Evolutionary conservation across 2,888 invertebrate genomes (phyloP).

Genomic region (Camptogramma bilineatum): DNA sequence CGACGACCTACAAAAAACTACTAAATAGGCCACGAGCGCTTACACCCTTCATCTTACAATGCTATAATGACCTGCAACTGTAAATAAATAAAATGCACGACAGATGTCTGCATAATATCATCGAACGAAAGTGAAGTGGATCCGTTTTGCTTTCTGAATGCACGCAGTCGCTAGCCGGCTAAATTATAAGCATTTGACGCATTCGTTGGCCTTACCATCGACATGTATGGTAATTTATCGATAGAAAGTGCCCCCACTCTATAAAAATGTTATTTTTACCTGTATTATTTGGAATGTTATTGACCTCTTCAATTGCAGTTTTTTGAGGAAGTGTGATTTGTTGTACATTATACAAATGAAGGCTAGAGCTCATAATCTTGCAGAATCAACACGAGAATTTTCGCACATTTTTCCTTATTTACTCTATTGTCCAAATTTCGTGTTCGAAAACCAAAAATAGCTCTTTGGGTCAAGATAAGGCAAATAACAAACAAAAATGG

Average conservation of each 20-base stretch:
- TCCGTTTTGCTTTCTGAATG: conserved; percentile 78
- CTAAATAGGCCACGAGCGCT: no score
- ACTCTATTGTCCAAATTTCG: no score
- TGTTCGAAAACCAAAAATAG: no score
- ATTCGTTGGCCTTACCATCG: conserved; percentile 40
- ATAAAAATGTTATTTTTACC: neutral
- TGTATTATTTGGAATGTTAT: neutral
- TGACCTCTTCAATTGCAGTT: no score
- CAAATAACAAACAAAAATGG: no score
- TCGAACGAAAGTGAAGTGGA: conserved; percentile 68
- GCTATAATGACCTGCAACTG: neutral
- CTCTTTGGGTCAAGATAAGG: no score
- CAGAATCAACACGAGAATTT: no score
- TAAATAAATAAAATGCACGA: neutral
- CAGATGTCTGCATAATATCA: conserved; percentile 42
- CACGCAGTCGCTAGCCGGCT: conserved; percentile 39
- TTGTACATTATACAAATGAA: no score
- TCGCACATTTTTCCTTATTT: no score
- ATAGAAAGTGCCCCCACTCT: conserved; percentile 54
- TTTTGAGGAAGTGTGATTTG: no score
- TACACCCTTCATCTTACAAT: neutral
- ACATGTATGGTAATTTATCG: conserved; percentile 46
- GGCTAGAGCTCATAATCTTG: no score
- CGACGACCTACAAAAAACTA: no score
- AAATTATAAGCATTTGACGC: conserved; percentile 63